A percentile compares a stretch with the other conserved stretches of the same genome.
Conservation (phyloP, 2,797 vertebrate genomes). For the Scleropages formosus region DNA sequence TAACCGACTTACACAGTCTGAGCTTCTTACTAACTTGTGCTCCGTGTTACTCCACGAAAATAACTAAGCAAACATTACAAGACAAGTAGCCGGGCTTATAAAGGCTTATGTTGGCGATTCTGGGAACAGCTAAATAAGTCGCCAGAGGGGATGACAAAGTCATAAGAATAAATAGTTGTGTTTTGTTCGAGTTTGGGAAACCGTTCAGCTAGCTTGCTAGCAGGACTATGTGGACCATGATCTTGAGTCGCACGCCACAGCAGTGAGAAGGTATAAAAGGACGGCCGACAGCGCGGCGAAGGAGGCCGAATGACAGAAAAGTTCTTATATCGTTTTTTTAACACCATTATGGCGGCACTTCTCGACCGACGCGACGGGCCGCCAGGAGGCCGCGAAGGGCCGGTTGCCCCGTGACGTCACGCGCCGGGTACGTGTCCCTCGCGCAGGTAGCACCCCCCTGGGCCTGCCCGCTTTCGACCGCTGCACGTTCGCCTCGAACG, state of each 20-base stretch:
- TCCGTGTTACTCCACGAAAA: too few species aligned
- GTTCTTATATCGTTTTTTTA: too few species aligned
- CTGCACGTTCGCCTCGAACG: slow-evolving; percentile 31
- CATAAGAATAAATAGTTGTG: too few species aligned
- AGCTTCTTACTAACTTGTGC: too few species aligned
- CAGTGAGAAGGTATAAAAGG: neutral
- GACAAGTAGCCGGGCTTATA: too few species aligned
- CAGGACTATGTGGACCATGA: neutral
- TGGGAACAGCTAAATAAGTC: too few species aligned
- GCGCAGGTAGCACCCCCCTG: slow-evolving; percentile 61
- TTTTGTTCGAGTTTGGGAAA: neutral
- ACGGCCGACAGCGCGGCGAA: neutral
- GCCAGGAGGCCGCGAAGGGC: slow-evolving; percentile 22
- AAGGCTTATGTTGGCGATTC: too few species aligned
- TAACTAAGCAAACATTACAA: too few species aligned
- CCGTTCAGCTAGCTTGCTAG: too few species aligned
- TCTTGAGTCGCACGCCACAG: too few species aligned
- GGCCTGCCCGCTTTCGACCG: slow-evolving; percentile 36
- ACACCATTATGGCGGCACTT: slow-evolving; percentile 5
- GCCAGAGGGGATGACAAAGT: too few species aligned
- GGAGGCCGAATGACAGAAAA: neutral
- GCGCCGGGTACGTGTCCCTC: slow-evolving; percentile 77
- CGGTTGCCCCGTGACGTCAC: slow-evolving; percentile 67
- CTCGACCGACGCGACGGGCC: neutral
- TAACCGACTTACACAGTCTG: too few species aligned